Base-by-base conservation (phyloP, 53 echinoderm and acorn worm genomes). In the Actinopyga echinites region DNA sequence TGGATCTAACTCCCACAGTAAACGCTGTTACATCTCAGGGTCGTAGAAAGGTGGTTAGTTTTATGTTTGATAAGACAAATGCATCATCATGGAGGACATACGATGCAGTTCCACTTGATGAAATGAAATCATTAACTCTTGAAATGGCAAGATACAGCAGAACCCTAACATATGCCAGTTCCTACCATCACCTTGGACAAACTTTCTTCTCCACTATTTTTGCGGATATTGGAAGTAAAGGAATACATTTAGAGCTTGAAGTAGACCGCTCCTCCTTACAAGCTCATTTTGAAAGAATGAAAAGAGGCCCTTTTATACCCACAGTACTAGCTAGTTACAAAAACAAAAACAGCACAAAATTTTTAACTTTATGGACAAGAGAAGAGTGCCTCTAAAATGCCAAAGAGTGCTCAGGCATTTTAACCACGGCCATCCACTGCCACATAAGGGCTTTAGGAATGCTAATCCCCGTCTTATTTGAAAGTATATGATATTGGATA, bases 181-280 rank as follows among this genome's bases (percentile, higher is more conserved):
- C 92, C 3, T 94, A 94, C 38, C 30, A 4, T 12, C 83, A 89
- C 56, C 85, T 53, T 40, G 94, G 82, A 21, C 45, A 85, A n/a
- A 54, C 85, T 13, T 84, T 78, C 10, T 99, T 99, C 63, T 94
- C 99, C 20, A 94, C 92, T 9, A 79, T 99, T 40, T 99, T 99
- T 77, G 55, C 89, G 12, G 86, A 85, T 64, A 85, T 15, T 34
- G 25, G 34, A 4, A 80, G 58, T 32, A 34, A 36, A 12, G 56
- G 82, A 56, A 67, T 87, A 56, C 81, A 80, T 36, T 38, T 81
- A 31, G 80, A 87, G 21, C 33, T 79, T n/a, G 64, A 64, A 30
- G 52, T 86, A 9, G 49, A 78, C 60, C 79, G 43, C 30, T 40
- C 56, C 19, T 30, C 29, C 25, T 32, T 86, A 22, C n/a, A 65